Evolutionary conservation across 2,113 vertebrate species (phyloP).

Genomic region (Hippocampus barbouri): DNA sequence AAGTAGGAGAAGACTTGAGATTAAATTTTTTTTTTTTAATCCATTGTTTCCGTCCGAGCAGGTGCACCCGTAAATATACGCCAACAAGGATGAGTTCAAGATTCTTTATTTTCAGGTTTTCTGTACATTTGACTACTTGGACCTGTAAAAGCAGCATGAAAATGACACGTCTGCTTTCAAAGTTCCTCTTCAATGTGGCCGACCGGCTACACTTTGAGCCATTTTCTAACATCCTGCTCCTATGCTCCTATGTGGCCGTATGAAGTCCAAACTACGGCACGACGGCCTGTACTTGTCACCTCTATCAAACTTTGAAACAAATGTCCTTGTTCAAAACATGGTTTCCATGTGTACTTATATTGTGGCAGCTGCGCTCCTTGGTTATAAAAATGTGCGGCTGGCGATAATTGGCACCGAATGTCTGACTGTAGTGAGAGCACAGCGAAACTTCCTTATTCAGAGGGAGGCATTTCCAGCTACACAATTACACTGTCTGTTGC

Average conservation of each 20-base stretch:
- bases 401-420: background rate
- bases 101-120: background rate
- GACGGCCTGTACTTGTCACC: too few relatives aligned
- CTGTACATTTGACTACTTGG: background rate
- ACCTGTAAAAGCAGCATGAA: background rate
- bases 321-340: too few relatives aligned
- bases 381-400: constrained; percentile 45
- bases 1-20: too few relatives aligned
- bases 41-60: too few relatives aligned
- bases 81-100: background rate
- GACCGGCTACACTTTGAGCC: too few relatives aligned
- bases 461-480: background rate
- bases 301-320: too few relatives aligned
- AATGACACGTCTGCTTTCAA: too few relatives aligned
- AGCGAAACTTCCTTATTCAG: background rate
- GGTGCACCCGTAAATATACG: background rate
- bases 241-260: background rate
- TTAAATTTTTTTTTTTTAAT: too few relatives aligned
- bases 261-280: too few relatives aligned
- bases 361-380: constrained; percentile 31
- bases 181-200: too few relatives aligned
- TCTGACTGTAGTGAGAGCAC: background rate
- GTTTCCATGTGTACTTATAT: too few relatives aligned
- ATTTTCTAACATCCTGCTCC: background rate
- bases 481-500: background rate